Evolutionary conservation across 2,113 vertebrate genomes (phyloP), one percentile per base, ranked within the genome.

Genomic region (Anoura caudifer): DNA sequence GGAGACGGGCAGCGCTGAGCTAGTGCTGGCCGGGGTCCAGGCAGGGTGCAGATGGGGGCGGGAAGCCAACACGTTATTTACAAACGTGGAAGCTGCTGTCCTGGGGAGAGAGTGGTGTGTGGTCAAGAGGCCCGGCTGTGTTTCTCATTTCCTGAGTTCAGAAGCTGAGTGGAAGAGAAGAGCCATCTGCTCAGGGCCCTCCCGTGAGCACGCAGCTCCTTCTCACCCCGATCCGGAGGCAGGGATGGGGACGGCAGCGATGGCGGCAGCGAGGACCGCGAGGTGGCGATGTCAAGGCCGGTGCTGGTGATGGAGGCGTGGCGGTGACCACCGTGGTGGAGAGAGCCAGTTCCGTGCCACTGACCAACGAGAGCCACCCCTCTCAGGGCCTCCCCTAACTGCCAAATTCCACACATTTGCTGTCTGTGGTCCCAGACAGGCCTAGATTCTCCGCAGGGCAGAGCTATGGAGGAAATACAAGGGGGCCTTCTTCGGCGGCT

Each of bases 341-440:
- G n/a, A 54, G 19, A 65, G 85, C 8, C 33, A 31, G 45, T 50
- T 77, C 76, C 91, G 15, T 1, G 52, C 70, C 69, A 72, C 82
- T 38, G n/a, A 67, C 69, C 75, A 38, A n/a, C 5, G 67, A 76
- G 20, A n/a, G 92, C 69, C 73, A 26, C 72, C 52, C 36, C 76
- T 70, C 41, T 84, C 28, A 0, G n/a, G 41, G 70, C 61, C 36
- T 67, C 90, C 26, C 72, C 50, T 56, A 31, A 63, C 63, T 70
- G 95, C 95, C 93, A 96, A 73, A 95, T 92, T 95, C 97, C 83
- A 91, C 95, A 50, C 36, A 16, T 70, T 69, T 70, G 82, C 82
- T 56, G 47, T 50, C 82, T 76, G 89, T 69, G 90, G 59, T 75
- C 72, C 89, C 83, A 89, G 82, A 72, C 65, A 12, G 50, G 72